phyloP scores from a whole-genome alignment of 1,140 invertebrate species.

The Hydropsyche tenuis region DNA sequence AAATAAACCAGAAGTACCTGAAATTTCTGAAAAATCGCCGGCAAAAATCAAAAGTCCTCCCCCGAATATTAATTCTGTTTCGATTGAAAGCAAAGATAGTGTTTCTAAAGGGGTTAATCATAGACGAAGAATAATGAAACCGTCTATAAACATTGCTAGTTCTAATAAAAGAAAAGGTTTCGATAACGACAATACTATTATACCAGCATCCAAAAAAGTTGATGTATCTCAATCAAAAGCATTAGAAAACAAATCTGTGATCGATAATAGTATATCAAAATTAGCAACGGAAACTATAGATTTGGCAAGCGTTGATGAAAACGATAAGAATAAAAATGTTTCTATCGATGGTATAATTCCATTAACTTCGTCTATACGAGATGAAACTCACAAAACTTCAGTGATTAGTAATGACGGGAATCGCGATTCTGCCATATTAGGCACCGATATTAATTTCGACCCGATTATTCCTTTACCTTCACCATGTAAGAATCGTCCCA shows the following conservation, averaged over 20 bases:
- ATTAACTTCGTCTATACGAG: background rate
- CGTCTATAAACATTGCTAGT: constrained; percentile 33
- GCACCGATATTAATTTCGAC: constrained; percentile 54
- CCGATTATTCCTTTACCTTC: constrained; percentile 61
- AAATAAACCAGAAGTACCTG: too few species aligned
- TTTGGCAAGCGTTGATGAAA: background rate
- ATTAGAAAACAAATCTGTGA: too few species aligned
- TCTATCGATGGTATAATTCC: constrained; percentile 20
- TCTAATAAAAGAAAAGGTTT: constrained; percentile 18
- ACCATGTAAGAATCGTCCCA: constrained; percentile 58
- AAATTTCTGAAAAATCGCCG: too few species aligned
- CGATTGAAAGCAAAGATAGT: background rate
- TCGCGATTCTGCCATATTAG: background rate
- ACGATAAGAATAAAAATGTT: background rate
- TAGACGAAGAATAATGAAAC: constrained; percentile 37
- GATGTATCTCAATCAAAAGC: too few species aligned
- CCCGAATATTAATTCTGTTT: background rate
- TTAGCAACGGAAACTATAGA: too few species aligned
- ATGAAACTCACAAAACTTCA: background rate
- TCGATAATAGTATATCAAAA: too few species aligned
- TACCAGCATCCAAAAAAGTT: too few species aligned
- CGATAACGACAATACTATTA: too few species aligned
- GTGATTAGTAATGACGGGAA: background rate
- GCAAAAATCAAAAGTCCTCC: background rate
- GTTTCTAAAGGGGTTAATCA: background rate